Evolutionary conservation across 1,140 invertebrate species (phyloP), one percentile per base, ranked within the genome.

Genomic region (Globodera rostochiensis): DNA sequence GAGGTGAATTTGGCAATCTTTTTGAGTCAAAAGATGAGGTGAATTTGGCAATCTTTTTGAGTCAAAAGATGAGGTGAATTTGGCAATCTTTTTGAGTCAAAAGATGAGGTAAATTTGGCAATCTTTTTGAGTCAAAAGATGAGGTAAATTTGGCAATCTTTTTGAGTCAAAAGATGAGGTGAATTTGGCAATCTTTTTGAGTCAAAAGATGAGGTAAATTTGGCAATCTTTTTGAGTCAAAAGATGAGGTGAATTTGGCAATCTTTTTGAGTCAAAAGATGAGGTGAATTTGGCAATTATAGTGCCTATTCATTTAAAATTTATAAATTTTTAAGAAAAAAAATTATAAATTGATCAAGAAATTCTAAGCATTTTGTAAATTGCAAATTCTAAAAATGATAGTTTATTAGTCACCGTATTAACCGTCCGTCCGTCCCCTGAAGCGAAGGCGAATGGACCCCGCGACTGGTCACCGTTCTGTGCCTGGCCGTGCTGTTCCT

Each of bases 381-480:
- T 36, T 36, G 36, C 36, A 36, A 36, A 36, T 36, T 36, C 36
- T 36, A 36, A 36, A 36, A 36, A 36, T 36, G 36, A 3, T 2
- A 36, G 36, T 36, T 36, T 36, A 36, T 36, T 36, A 36, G 36
- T 36, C 50, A 13, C 50, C 50, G 50, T 53, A 53, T 9, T 7
- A 7, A 13, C 11, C 50, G 50, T 53, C 47, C 77, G 57, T 36
- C 46, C 50, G 80, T 79, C 19, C 25, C 21, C 15, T 71, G 13
- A 67, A 90, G 87, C 73, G 84, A 84, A 49, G 69, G 83, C 2
- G 82, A 88, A 74, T 83, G 80, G 80, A 90, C 83, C n/a, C 85
- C 88, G 5, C 67, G 69, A 47, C 77, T 86, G 9, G 21, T 90
- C 9, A n/a, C 71, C 19, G 69, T 75, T 84, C 6, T 78, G 75